These are phyloP conservation scores for Caretta caretta DNA, from an alignment of 2,113 vertebrate species.

Conservation along the genomic window DNA sequence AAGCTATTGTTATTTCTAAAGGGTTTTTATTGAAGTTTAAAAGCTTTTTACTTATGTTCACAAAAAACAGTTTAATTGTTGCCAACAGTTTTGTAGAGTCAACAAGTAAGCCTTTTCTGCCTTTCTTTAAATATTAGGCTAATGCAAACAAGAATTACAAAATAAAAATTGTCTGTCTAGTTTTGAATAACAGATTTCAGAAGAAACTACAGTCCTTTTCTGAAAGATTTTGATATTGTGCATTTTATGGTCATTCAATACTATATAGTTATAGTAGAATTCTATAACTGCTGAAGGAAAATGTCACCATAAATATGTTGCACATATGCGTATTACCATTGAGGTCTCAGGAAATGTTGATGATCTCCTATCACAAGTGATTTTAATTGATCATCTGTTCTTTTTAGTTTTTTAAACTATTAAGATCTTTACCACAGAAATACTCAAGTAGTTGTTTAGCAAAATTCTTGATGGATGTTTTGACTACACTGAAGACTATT, in stretches of 20 bases:
- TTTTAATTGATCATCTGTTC: not conserved
- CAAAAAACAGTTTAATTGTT: not conserved
- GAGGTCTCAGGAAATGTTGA: not conserved
- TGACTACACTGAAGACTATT: not conserved
- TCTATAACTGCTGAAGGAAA: conserved; percentile 3
- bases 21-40: not conserved
- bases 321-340: not conserved
- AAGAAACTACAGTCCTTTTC: not conserved
- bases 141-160: not conserved
- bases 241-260: not conserved
- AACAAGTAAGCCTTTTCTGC: fast-evolving
- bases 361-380: not conserved
- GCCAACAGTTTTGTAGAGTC: not conserved
- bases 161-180: not conserved
- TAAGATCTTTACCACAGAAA: not conserved
- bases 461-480: not conserved
- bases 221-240: conserved; percentile 1
- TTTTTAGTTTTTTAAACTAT: not conserved
- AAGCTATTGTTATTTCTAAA: not conserved
- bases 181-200: not conserved
- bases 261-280: not conserved
- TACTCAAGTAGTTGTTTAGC: not conserved
- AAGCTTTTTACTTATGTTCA: not conserved
- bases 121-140: conserved; percentile 1
- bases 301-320: not conserved